Evolutionary conservation across 2,797 vertebrate genomes (phyloP).

Genomic region (Vespertilio murinus): DNA sequence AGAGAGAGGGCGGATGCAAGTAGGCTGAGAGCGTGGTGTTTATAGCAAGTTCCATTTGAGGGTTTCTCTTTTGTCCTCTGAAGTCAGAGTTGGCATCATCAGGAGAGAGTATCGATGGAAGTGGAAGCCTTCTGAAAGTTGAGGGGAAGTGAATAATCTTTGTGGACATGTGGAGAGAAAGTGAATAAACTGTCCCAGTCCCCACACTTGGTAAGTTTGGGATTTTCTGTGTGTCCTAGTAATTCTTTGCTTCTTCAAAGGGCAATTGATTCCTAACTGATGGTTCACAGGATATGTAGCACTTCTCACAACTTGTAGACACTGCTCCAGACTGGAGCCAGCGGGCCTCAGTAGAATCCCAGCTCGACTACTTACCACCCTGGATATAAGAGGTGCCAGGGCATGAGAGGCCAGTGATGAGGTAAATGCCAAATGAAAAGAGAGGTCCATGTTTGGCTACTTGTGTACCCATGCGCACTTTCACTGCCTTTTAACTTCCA

Average conservation of each 20-base stretch:
- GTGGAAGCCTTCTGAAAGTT: not conserved
- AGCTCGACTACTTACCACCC: not conserved
- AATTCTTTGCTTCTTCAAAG: not conserved
- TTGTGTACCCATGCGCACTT: rapidly evolving
- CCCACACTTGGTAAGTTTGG: not conserved
- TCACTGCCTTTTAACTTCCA: too few species aligned
- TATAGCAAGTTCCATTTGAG: not conserved
- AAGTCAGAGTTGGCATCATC: not conserved
- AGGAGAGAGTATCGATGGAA: not conserved
- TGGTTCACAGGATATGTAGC: too few species aligned
- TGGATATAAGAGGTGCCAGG: not conserved
- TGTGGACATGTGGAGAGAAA: not conserved
- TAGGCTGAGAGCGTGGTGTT: not conserved
- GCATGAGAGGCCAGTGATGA: not conserved
- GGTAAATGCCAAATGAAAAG: not conserved
- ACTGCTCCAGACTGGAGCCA: not conserved
- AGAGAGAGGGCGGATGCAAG: not conserved
- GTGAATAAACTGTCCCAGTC: not conserved
- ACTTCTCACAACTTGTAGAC: not conserved
- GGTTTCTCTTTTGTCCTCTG: not conserved
- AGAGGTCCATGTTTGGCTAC: not conserved
- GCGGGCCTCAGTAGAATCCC: not conserved
- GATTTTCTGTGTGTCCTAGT: not conserved
- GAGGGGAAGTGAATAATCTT: not conserved
- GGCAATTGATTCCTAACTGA: not conserved